These are phyloP conservation scores for Sylvia borin DNA, from an alignment of 2,797 vertebrate genomes.

Conservation along the genomic window DNA sequence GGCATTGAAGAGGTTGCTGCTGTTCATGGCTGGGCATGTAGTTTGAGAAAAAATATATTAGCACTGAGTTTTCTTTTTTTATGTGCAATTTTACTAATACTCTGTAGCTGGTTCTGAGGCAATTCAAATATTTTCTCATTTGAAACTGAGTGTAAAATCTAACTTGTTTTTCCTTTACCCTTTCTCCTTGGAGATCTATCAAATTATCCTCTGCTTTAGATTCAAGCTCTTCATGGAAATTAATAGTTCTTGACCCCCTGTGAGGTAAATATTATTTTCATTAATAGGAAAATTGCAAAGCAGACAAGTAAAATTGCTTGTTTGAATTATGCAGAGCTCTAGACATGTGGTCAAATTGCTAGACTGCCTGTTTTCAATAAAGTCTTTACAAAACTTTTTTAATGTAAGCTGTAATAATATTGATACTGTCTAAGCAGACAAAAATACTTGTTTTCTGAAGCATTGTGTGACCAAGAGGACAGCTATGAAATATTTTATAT, in stretches of 20 bases:
- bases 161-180: conserved; percentile 11
- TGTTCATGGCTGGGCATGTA: background rate
- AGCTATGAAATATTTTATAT: background rate
- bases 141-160: background rate
- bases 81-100: background rate
- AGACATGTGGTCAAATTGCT: background rate
- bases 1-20: background rate
- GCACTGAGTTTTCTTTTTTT: background rate
- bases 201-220: conserved; percentile 10
- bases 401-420: background rate
- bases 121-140: conserved; percentile 10
- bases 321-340: background rate
- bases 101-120: background rate
- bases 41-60: background rate
- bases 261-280: conserved; percentile 57
- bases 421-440: background rate
- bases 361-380: conserved; percentile 1
- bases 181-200: conserved; percentile 15
- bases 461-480: background rate
- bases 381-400: background rate
- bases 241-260: conserved; percentile 27
- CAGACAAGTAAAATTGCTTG: conserved; percentile 26
- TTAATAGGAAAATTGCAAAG: conserved; percentile 29
- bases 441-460: background rate
- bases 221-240: conserved; percentile 13